phyloP scores from a whole-genome alignment of 2,888 invertebrate genomes.

The Melanargia galathea region DNA sequence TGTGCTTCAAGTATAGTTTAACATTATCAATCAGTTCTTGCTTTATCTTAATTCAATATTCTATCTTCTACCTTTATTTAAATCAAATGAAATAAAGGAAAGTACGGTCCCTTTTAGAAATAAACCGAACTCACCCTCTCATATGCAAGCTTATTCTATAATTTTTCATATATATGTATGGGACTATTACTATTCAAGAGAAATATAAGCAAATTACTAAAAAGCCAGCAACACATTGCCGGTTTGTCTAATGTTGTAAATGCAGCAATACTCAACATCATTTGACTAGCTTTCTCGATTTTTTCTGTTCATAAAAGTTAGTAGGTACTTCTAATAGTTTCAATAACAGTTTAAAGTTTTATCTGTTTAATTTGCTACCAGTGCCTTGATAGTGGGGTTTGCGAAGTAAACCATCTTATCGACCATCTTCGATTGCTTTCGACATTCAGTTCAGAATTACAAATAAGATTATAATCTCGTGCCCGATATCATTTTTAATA shows the following conservation, averaged over 20 bases:
- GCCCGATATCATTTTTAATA: conserved; percentile 34
- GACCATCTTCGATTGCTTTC: conserved; percentile 36
- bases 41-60: too few relatives aligned
- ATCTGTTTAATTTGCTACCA: conserved; percentile 32
- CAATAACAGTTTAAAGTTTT: conserved; percentile 9
- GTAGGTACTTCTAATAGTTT: background rate
- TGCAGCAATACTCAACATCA: background rate
- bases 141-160: too few relatives aligned
- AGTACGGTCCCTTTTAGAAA: background rate
- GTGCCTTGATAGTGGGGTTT: conserved; percentile 40
- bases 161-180: too few relatives aligned
- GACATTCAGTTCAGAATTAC: conserved; percentile 35
- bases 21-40: background rate
- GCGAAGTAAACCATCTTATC: conserved; percentile 40
- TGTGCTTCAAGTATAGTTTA: conserved; percentile 1
- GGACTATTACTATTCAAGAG: too few relatives aligned
- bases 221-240: background rate
- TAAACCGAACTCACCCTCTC: background rate
- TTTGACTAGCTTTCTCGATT: too few relatives aligned
- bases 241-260: background rate
- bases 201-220: too few relatives aligned
- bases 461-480: conserved; percentile 41
- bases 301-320: too few relatives aligned
- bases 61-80: background rate
- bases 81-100: background rate